phyloP scores from a whole-genome alignment of 2,888 invertebrate genomes.

The Amblyjoppa fuscipennis region DNA sequence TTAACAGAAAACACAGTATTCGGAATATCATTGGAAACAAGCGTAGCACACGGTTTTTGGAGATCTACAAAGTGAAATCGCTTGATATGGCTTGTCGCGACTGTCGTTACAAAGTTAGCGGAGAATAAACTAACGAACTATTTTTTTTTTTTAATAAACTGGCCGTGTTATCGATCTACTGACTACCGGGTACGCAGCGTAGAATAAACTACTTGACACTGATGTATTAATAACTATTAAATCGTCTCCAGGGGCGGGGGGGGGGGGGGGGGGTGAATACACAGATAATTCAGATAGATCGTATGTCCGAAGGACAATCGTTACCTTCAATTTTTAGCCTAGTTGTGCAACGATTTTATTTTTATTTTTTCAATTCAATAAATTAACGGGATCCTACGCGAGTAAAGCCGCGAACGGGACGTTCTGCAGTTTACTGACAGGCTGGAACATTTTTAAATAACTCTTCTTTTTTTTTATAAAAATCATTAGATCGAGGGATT shows the following conservation, averaged over 20 bases:
- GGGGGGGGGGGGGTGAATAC: constrained; percentile 24
- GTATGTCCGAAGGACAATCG: constrained; percentile 3
- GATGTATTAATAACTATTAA: constrained; percentile 52
- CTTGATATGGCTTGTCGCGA: constrained; percentile 56
- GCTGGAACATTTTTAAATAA: constrained; percentile 4
- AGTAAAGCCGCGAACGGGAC: constrained; percentile 9
- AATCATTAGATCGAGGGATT: constrained; percentile 45
- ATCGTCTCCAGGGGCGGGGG: constrained; percentile 19
- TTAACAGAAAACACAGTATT: constrained; percentile 16
- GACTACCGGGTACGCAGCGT: constrained; percentile 56
- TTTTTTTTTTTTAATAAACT: constrained; percentile 52
- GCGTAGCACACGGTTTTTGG: constrained; percentile 2
- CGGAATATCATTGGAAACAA: constrained; percentile 8
- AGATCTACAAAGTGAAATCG: constrained; percentile 6
- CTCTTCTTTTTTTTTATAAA: constrained; percentile 14
- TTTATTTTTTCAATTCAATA: constrained; percentile 22
- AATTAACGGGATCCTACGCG: constrained; percentile 25
- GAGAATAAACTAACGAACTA: constrained; percentile 49
- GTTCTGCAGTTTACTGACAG: constrained; percentile 9
- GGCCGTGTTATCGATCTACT: constrained; percentile 63
- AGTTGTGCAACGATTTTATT: constrained; percentile 53
- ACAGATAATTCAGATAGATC: constrained; percentile 50
- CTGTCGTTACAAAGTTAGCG: constrained; percentile 49
- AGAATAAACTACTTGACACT: constrained; percentile 55
- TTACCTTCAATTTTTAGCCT: constrained; percentile 33